Evolutionary conservation across 2,113 vertebrate genomes (phyloP), one percentile per base, ranked within the genome.

Genomic region (Campylorhamphus procurvoides): DNA sequence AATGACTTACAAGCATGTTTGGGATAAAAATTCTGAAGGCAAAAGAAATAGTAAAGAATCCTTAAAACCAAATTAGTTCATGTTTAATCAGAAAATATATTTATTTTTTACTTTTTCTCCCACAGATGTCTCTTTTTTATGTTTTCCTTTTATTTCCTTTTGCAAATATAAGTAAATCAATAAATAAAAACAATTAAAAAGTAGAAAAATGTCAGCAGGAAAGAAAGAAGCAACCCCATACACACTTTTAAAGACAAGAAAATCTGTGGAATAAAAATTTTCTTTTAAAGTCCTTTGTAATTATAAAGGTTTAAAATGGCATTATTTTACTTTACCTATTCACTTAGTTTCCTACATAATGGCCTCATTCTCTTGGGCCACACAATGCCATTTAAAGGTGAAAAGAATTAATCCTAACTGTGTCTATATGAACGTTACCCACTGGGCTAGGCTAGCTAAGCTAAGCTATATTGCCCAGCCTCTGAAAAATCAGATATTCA

Each of bases 1-100:
- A 89, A 39, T n/a, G 0, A 27, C 7, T 75, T 63, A 52, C 0
- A 1, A 67, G 4, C 4, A 14, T 7, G 4, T 66, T 52, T 28
- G 29, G 39, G 23, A 63, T 24, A 56, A 79, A 84, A 84, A 84
- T 6, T 14, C 1, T 2, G 55, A 78, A 89, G 63, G 35, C 25
- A 74, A 69, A 87, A 86, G 9, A 7, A 69, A 33, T 22, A 25
- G 6, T 4, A 75, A 67, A 78, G 2, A 6, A 47, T 47, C 60
- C 22, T 81, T 89, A 52, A 78, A 78, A 83, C 22, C 1, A 56
- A 33, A 28, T 46, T 33, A 7, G 39, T 60, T 79, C 5, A 33
- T 10, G 10, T 44, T 90, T 85, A 40, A 56, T 23, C 13, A 75
- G 35, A 64, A 78, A 82, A 84, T 0, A 8, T 55, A 9, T 40